Evolutionary conservation across 1,140 invertebrate species (phyloP).

Genomic region (Philopotamus ludificatus): DNA sequence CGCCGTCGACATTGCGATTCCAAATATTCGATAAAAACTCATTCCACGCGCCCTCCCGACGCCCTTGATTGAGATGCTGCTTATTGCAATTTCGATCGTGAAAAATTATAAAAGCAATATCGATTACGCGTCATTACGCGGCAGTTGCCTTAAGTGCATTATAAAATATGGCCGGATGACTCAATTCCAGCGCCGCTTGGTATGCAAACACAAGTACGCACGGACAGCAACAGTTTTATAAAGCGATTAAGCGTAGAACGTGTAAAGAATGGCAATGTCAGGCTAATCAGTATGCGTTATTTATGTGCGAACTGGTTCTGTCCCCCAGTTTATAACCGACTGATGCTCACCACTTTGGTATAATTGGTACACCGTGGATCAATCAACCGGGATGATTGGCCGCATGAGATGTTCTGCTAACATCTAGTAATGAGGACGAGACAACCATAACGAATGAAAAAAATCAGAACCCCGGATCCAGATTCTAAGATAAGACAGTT

Average conservation of each 20-base stretch:
- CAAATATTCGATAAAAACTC: no score
- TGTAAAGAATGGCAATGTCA: constrained; percentile 16
- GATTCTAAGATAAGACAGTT: no score
- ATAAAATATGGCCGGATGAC: no score
- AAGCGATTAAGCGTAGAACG: constrained; percentile 25
- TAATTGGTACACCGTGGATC: neutral
- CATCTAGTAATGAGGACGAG: no score
- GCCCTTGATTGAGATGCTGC: no score
- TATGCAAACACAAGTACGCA: constrained; percentile 5
- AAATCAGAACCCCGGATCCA: no score
- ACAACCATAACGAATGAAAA: no score
- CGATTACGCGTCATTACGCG: no score
- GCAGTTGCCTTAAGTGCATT: no score
- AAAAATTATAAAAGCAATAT: neutral
- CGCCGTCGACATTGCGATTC: no score
- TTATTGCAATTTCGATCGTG: neutral
- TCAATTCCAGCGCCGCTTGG: constrained; percentile 13
- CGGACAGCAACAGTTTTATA: constrained; percentile 17
- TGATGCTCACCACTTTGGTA: neutral
- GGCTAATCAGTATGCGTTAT: constrained; percentile 16
- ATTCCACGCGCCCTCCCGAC: no score
- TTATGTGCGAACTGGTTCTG: constrained; percentile 28
- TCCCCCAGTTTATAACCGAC: constrained; percentile 1
- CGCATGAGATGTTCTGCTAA: no score
- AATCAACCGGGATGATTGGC: neutral